These are phyloP conservation scores for Platycheirus rosarum DNA, from an alignment of 2,888 invertebrate species.

Conservation along the genomic window DNA sequence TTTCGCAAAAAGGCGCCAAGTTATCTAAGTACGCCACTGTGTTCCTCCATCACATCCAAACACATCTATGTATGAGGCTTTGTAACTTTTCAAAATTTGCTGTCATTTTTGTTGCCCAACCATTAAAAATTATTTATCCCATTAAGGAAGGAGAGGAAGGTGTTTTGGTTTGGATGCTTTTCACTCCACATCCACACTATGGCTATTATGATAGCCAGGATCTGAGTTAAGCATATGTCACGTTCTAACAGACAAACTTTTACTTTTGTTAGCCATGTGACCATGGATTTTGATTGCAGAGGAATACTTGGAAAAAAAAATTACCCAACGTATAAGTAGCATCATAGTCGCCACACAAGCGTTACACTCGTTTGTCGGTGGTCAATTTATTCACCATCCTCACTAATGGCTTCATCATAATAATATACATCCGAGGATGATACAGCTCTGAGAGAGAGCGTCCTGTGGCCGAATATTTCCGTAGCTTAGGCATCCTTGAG, in stretches of 20 bases:
- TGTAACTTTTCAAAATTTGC: slow-evolving; percentile 44
- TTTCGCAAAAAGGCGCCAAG: too few species aligned
- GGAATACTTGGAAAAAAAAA: background rate
- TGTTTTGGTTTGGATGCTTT: background rate
- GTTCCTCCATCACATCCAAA: too few species aligned
- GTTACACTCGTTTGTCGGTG: slow-evolving; percentile 50
- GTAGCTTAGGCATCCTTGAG: slow-evolving; percentile 58
- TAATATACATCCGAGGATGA: slow-evolving; percentile 16
- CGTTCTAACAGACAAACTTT: slow-evolving; percentile 49
- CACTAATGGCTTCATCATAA: slow-evolving; percentile 43
- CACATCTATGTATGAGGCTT: slow-evolving; percentile 1
- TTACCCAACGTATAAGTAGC: slow-evolving; percentile 13
- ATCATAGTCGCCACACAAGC: slow-evolving; percentile 35
- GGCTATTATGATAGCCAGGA: background rate
- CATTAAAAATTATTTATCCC: slow-evolving; percentile 55
- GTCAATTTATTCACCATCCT: slow-evolving; percentile 68
- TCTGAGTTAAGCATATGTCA: slow-evolving; percentile 26
- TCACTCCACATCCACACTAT: slow-evolving; percentile 49
- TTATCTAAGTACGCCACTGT: background rate
- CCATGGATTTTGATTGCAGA: background rate
- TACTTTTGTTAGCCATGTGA: slow-evolving; percentile 64
- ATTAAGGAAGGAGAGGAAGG: slow-evolving; percentile 14
- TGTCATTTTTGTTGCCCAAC: slow-evolving; percentile 22
- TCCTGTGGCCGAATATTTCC: slow-evolving; percentile 51
- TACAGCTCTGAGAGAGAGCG: slow-evolving; percentile 16